Evolutionary conservation across 2,113 vertebrate genomes (phyloP).

Genomic region (Rhabdomys dilectus): DNA sequence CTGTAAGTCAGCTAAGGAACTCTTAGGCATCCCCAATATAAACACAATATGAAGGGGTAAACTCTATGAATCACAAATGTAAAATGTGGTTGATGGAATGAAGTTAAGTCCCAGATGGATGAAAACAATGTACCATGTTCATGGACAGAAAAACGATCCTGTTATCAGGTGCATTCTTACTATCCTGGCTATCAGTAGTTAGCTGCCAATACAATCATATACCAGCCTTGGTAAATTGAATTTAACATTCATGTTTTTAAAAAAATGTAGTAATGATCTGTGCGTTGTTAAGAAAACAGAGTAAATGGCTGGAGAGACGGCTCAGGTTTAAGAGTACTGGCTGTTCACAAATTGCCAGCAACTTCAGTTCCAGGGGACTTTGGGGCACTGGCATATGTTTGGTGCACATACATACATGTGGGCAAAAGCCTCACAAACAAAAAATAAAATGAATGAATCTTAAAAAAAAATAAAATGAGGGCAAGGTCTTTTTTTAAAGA

Average conservation of each 20-base stretch:
- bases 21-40: neutral
- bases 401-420: neutral
- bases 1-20: neutral
- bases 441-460: neutral
- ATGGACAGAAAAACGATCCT: neutral
- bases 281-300: neutral
- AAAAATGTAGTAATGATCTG: neutral
- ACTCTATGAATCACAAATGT: neutral
- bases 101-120: neutral
- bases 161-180: neutral
- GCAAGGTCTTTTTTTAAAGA: neutral
- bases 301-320: neutral
- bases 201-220: neutral
- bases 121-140: constrained; percentile 20
- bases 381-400: neutral
- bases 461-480: neutral
- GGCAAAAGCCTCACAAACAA: neutral
- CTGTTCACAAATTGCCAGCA: neutral
- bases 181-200: neutral
- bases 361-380: neutral
- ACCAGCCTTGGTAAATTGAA: neutral
- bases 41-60: neutral
- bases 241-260: neutral
- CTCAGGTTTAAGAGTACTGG: neutral
- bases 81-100: neutral